Conservation (phyloP, 2,888 invertebrate genomes). For the Eulithis prunata region DNA sequence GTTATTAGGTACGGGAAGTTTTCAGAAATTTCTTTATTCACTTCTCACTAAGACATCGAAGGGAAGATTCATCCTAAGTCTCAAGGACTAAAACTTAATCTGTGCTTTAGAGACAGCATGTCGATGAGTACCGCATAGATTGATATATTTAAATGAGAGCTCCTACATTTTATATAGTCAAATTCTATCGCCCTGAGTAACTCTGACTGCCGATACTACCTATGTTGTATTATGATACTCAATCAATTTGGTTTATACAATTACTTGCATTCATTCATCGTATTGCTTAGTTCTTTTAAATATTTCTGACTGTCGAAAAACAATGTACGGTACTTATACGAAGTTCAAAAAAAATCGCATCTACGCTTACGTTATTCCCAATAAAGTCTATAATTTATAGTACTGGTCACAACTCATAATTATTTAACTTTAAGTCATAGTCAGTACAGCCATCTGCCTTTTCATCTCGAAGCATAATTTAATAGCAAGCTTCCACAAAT, state of each 20-base stretch:
- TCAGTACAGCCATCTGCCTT: slow-evolving; percentile 3
- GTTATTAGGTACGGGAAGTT: background rate
- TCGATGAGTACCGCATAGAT: background rate
- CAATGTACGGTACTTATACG: no score
- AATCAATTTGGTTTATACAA: background rate
- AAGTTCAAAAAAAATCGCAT: no score
- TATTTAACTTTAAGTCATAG: no score
- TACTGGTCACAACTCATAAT: background rate
- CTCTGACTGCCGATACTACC: slow-evolving; percentile 49
- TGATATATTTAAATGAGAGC: slow-evolving; percentile 49
- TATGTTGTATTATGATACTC: slow-evolving; percentile 33
- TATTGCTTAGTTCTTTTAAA: no score
- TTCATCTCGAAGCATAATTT: background rate
- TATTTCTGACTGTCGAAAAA: no score
- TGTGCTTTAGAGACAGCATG: background rate
- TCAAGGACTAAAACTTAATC: no score
- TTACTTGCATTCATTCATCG: no score
- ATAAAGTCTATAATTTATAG: background rate
- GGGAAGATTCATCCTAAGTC: no score
- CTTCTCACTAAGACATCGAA: no score
- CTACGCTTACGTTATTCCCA: background rate
- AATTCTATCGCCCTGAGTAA: slow-evolving; percentile 65
- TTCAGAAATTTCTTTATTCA: no score
- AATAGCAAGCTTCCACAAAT: background rate
- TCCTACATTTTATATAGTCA: slow-evolving; percentile 55